phyloP scores from a whole-genome alignment of 2,888 invertebrate species.

The Argynnis bischoffii region DNA sequence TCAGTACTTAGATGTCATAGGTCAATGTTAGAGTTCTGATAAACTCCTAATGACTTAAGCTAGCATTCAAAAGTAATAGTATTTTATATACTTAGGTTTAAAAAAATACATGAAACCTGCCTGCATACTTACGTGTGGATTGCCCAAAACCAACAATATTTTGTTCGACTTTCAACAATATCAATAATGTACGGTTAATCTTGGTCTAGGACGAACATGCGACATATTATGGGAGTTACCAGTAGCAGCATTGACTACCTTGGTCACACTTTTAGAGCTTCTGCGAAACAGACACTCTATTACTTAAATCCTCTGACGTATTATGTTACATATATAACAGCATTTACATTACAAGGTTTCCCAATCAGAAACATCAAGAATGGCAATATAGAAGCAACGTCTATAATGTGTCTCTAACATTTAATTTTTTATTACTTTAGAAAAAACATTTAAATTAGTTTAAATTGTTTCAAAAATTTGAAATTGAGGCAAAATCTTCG shows the following conservation, averaged over 20 bases:
- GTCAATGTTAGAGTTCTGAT: too few relatives aligned
- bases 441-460: conserved; percentile 15
- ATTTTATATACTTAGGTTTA: background rate
- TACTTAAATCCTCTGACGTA: conserved; percentile 38
- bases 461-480: background rate
- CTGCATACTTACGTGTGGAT: background rate
- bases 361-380: conserved; percentile 32
- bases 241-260: conserved; percentile 25
- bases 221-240: conserved; percentile 22
- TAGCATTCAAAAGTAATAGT: too few relatives aligned
- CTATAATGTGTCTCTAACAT: conserved; percentile 23
- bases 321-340: conserved; percentile 36
- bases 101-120: background rate
- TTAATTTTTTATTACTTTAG: background rate
- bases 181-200: conserved; percentile 35
- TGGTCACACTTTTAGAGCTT: conserved; percentile 37
- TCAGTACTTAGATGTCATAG: too few relatives aligned
- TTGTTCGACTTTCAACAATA: conserved; percentile 13
- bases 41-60: too few relatives aligned
- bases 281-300: conserved; percentile 35
- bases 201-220: conserved; percentile 34
- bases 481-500: conserved; percentile 4
- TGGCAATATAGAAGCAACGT: conserved; percentile 25
- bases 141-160: conserved; percentile 1
- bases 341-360: conserved; percentile 35